Evolutionary conservation across 2,113 vertebrate species (phyloP), one percentile per base, ranked within the genome.

Genomic region (Leucopsar rothschildi): DNA sequence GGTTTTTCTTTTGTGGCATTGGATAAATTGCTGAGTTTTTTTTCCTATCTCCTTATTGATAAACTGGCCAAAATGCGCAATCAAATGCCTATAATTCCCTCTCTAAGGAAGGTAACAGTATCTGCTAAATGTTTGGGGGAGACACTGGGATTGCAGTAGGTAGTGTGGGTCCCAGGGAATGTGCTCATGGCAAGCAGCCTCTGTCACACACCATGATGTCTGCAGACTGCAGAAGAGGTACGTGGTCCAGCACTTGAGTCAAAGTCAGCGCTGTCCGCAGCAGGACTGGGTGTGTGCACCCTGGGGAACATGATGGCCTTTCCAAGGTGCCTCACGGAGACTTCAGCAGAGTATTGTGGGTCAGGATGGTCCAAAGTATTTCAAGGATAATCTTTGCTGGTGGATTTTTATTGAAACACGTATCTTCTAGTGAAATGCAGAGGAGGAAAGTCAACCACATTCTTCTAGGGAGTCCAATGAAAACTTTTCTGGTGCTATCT

Each of bases 221-320:
- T 40, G 16, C 31, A 50, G 22, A 19, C 6, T 16, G 19, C 39
- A 66, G 15, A 40, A 37, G 13, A 59, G 22, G 6, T 7, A 8
- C 17, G 15, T 45, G 35, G 17, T 68, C 13, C 20, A 10, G 15
- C 0, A 2, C 7, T 14, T 11, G 28, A 29, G 44, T 73, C 35
- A 27, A 35, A 72, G 8, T 11, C 45, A 86, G 39, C 0, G 2
- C 22, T 40, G 17, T 7, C 70, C 29, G 19, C 45, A 47, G 8
- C 17, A 86, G 33, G 12, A 16, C 40, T 19, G 45, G 8, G 4
- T 50, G 27, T 8, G 6, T 8, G 15, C 16, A 31, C 23, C 27
- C 21, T 6, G 12, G 17, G 9, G 7, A 3, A 42, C 3, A 2
- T 1, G 4, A 27, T 1, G 12, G 17, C 20, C n/a, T 78, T 78